A percentile compares a stretch with the other conserved stretches of the same genome.
These are phyloP conservation scores for Apodemus agrarius DNA, from an alignment of 2,797 vertebrate genomes.

Conservation along the genomic window DNA sequence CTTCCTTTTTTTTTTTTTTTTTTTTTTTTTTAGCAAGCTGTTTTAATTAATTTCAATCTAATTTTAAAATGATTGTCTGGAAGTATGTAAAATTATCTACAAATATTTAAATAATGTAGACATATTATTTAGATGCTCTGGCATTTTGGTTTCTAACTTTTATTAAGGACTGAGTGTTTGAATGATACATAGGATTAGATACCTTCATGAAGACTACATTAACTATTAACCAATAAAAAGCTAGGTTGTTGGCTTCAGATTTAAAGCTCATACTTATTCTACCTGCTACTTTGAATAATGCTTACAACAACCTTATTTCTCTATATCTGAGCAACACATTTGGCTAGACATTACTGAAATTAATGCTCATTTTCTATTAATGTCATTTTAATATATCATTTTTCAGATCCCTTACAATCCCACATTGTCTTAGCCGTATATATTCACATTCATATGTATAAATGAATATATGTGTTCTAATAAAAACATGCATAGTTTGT, in stretches of 20 bases:
- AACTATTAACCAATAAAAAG: neutral
- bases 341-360: slow-evolving; percentile 21
- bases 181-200: neutral
- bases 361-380: neutral
- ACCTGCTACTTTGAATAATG: slow-evolving; percentile 10
- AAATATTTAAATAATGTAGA: slow-evolving; percentile 24
- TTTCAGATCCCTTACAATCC: neutral
- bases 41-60: slow-evolving; percentile 51
- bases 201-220: neutral
- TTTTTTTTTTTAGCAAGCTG: neutral
- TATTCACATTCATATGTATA: neutral
- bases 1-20: no score
- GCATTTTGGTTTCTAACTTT: slow-evolving; percentile 19
- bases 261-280: slow-evolving; percentile 17
- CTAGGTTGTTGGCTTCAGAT: slow-evolving; percentile 5
- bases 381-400: neutral
- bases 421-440: neutral
- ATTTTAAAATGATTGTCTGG: slow-evolving; percentile 50
- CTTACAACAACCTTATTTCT: slow-evolving; percentile 39
- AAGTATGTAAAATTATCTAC: slow-evolving; percentile 6
- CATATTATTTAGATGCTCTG: neutral
- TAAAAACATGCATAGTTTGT: neutral
- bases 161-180: slow-evolving; percentile 8
- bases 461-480: neutral
- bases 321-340: neutral